A percentile compares a stretch with the other conserved stretches of the same genome.
Conservation (phyloP, 1,140 invertebrate genomes). For the Aphelenchoides avenae region DNA sequence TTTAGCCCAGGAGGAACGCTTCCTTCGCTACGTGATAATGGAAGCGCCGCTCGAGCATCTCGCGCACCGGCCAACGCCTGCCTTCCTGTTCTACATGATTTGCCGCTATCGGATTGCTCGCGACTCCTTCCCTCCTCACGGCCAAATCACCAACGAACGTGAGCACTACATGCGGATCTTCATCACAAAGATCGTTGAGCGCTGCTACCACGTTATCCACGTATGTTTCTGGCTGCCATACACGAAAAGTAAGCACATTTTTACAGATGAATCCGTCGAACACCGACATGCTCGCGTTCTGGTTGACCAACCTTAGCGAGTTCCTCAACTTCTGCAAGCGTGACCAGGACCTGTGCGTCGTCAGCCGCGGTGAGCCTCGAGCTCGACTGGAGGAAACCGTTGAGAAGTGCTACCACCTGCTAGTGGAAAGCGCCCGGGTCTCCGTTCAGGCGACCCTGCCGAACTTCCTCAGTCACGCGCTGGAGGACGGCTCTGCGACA, state of each 20-base stretch:
- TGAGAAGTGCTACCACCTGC: constrained; percentile 31
- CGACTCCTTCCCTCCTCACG: constrained; percentile 27
- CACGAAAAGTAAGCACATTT: constrained; percentile 23
- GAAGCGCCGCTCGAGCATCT: background rate
- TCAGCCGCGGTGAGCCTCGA: constrained; percentile 15
- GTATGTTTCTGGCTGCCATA: constrained; percentile 1
- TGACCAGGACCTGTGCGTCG: constrained; percentile 33
- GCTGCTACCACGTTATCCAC: constrained; percentile 23
- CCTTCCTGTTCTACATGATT: constrained; percentile 51
- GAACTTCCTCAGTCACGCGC: background rate
- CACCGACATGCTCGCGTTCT: constrained; percentile 39
- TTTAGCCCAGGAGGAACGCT: constrained; percentile 22
- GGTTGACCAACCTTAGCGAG: constrained; percentile 51
- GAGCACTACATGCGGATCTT: constrained; percentile 13
- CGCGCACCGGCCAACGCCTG: constrained; percentile 44
- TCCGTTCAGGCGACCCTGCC: background rate
- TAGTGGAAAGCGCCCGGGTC: constrained; percentile 25
- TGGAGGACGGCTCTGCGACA: background rate
- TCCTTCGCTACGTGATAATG: constrained; percentile 5
- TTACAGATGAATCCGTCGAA: constrained; percentile 28
- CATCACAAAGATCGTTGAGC: constrained; percentile 27
- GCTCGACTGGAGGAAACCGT: constrained; percentile 14
- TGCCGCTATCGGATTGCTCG: constrained; percentile 41
- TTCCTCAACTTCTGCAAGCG: constrained; percentile 43
- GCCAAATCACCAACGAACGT: constrained; percentile 22